Percentiles rank a stretch among this genome's conserved stretches.
phyloP scores from a whole-genome alignment of 2,888 invertebrate species.

The Erebia epiphron region DNA sequence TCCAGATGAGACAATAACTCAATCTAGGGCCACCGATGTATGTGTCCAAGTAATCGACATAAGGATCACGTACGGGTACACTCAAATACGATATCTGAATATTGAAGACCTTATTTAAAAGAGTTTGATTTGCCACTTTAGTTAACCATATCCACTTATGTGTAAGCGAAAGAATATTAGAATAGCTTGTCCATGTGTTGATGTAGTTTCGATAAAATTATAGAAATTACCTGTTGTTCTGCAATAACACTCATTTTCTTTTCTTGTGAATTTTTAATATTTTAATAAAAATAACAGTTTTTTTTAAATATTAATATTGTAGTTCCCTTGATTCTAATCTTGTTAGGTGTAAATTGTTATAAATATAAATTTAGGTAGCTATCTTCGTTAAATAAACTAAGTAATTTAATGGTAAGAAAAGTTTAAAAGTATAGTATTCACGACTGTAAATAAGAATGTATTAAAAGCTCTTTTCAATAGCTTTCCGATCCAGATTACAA shows the following conservation, averaged over 20 bases:
- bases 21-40: constrained; percentile 48
- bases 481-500: constrained; percentile 39
- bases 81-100: constrained; percentile 23
- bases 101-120: constrained; percentile 23
- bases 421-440: not conserved
- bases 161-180: constrained; percentile 8
- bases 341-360: too few relatives aligned
- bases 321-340: too few relatives aligned
- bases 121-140: constrained; percentile 18
- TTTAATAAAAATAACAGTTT: too few relatives aligned
- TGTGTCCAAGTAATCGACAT: constrained; percentile 25
- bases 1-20: constrained; percentile 64
- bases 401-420: too few relatives aligned
- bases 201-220: too few relatives aligned
- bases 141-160: not conserved
- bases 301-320: too few relatives aligned
- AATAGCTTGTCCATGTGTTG: not conserved
- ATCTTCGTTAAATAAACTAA: not conserved
- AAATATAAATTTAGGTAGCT: not conserved
- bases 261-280: too few relatives aligned
- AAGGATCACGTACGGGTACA: constrained; percentile 29
- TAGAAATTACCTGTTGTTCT: too few relatives aligned
- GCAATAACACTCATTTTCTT: too few relatives aligned
- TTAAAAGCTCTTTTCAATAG: constrained; percentile 8
- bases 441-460: not conserved